Base-by-base conservation (phyloP, 92 coral and sea anemone genomes). In the Palythoa heliodiscus region DNA sequence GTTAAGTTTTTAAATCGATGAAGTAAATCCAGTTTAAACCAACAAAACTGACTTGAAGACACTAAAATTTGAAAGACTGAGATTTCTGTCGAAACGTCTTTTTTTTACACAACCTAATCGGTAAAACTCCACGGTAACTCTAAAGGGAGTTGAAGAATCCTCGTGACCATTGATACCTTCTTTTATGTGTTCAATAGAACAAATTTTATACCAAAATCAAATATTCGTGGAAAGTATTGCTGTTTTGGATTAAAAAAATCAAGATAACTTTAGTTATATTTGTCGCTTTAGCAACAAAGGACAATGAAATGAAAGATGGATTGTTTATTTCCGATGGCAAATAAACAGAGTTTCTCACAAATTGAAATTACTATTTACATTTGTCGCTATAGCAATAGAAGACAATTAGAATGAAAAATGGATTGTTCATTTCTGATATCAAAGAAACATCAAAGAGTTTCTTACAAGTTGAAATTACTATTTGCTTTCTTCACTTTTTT, bases 301-400 rank as follows among this genome's bases (percentile, higher is more conserved):
- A 66, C 5, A 22, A 66, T 10, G 22, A 43, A 66, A 66, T 22
- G 20, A 66, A 66, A 66, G 7, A 15, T 22, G 71, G 20, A 25
- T 20, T 66, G 71, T 66, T 66, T n/a, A 20, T 66, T 22, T 66
- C 19, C 4, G 71, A n/a, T 66, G 71, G 19, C 35, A 66, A 66
- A 66, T 11, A 66, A 66, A 66, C 71, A 22, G 71, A 22, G 37
- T 66, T 22, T 66, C 71, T 66, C 22, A n/a, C 71, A 66, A 66
- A n/a, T 15, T 15, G 17, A 19, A 66, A 66, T 6, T 3, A 66
- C 19, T 58, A 19, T 58, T 58, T 58, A 19, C 20, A 9, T 58
- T 58, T 66, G 17, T 66, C 20, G 37, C 38, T 66, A 66, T n/a
- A n/a, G 17, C 20, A 66, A 19, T 3, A 2, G 71, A 66, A 8